phyloP scores from a whole-genome alignment of 2,888 invertebrate genomes.

The Spialia ferax region DNA sequence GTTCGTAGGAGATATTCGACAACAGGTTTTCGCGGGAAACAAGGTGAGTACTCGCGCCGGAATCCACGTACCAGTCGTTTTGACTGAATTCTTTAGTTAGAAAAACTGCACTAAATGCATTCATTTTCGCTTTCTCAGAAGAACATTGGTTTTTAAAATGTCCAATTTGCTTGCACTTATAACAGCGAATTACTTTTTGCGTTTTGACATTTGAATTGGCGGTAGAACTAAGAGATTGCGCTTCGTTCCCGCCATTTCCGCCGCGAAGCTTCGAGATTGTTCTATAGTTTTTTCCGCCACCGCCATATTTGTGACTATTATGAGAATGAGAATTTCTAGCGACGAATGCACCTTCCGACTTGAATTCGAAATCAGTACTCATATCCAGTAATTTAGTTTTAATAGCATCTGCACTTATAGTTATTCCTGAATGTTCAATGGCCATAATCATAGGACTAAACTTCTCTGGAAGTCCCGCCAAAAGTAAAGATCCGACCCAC shows the following conservation, averaged over 20 bases:
- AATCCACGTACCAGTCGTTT: conserved; percentile 33
- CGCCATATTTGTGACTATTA: background rate
- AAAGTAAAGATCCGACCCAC: conserved; percentile 7
- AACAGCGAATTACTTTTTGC: conserved; percentile 39
- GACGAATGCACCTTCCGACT: conserved; percentile 37
- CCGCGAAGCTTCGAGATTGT: too few species aligned
- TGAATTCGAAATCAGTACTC: conserved; percentile 17
- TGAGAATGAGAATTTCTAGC: conserved; percentile 12
- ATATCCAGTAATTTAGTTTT: conserved; percentile 8
- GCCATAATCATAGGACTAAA: conserved; percentile 14
- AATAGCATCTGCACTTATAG: conserved; percentile 18
- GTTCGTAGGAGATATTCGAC: conserved; percentile 6
- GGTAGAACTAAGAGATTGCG: background rate
- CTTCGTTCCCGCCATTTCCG: background rate
- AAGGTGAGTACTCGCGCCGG: conserved; percentile 46
- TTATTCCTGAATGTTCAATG: conserved; percentile 11
- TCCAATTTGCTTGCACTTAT: conserved; percentile 43
- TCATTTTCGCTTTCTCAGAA: conserved; percentile 32
- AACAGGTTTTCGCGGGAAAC: conserved; percentile 33
- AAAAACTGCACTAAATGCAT: conserved; percentile 47
- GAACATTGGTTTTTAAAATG: conserved; percentile 44
- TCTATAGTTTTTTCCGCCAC: background rate
- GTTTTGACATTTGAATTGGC: background rate
- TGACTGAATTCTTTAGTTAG: conserved; percentile 1
- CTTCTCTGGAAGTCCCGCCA: conserved; percentile 14